Evolutionary conservation across 2,888 invertebrate genomes (phyloP).

Genomic region (Oscheius sp.): DNA sequence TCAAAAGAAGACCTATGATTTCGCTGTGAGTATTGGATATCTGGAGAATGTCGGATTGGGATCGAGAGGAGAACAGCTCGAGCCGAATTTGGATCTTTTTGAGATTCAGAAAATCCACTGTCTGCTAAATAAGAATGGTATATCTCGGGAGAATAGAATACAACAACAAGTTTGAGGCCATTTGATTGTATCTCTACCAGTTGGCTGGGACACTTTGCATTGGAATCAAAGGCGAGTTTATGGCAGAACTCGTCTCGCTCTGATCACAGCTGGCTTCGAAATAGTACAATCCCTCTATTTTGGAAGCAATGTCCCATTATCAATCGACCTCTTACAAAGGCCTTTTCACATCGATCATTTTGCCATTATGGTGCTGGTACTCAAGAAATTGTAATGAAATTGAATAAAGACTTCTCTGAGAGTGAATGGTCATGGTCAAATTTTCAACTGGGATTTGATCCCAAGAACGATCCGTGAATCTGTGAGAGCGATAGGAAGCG

Average conservation of each 20-base stretch:
- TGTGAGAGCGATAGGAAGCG: too few relatives aligned
- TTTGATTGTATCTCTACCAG: neutral
- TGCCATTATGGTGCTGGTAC: too few relatives aligned
- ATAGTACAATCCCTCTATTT: too few relatives aligned
- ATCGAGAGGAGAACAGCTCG: neutral
- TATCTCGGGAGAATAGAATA: neutral
- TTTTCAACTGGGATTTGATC: too few relatives aligned
- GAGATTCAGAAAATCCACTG: neutral
- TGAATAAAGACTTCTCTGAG: too few relatives aligned
- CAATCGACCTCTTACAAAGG: too few relatives aligned
- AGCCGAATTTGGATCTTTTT: neutral
- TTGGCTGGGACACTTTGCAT: neutral
- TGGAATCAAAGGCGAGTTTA: neutral
- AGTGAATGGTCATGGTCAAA: too few relatives aligned
- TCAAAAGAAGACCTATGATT: neutral
- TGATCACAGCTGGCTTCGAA: neutral
- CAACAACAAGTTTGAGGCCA: neutral
- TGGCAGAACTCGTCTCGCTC: neutral
- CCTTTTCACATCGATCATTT: too few relatives aligned
- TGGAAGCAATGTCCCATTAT: too few relatives aligned
- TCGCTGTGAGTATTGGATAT: neutral
- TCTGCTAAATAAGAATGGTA: neutral
- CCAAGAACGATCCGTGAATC: too few relatives aligned
- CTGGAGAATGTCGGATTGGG: slow-evolving; percentile 26
- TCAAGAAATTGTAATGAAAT: too few relatives aligned